Percentiles rank a stretch among this genome's conserved stretches.
Conservation (phyloP, 2,797 vertebrate species). For the Eleutherodactylus coqui region DNA sequence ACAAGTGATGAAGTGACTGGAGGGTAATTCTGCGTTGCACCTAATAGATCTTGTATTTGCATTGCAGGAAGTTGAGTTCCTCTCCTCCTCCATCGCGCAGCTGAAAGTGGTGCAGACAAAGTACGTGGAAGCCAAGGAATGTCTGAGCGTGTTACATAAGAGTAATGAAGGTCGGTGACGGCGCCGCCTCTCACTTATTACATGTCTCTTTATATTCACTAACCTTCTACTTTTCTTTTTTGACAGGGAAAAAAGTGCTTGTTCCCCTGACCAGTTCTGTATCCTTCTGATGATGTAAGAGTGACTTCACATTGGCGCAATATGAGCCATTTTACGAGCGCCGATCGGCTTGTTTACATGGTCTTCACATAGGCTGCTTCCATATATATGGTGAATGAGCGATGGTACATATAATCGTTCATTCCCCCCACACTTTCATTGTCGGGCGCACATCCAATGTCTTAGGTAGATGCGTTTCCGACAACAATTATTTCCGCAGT, state of each 20-base stretch:
- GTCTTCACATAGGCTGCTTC: no score
- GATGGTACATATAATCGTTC: no score
- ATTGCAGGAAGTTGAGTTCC: constrained; percentile 89
- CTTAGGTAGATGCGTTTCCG: no score
- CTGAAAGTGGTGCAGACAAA: constrained; percentile 93
- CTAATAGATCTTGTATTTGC: not conserved
- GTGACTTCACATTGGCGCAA: no score
- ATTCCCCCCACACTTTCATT: no score
- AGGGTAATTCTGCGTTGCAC: not conserved
- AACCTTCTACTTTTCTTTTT: not conserved
- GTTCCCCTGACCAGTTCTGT: constrained; percentile 95
- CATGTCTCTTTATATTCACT: not conserved
- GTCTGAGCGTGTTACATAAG: constrained; percentile 85
- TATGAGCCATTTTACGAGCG: no score
- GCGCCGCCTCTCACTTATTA: not conserved
- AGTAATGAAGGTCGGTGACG: constrained; percentile 82
- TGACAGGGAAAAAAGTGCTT: constrained; percentile 89
- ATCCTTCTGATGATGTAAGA: constrained; percentile 78
- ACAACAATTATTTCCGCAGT: no score
- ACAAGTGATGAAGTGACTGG: no score
- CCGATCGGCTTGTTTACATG: no score
- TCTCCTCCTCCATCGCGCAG: constrained; percentile 91
- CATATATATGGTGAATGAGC: no score
- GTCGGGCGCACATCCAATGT: no score
- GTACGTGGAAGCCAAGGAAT: constrained; percentile 94